phyloP scores from a whole-genome alignment of 2,113 vertebrate species.

The Oxyura jamaicensis region DNA sequence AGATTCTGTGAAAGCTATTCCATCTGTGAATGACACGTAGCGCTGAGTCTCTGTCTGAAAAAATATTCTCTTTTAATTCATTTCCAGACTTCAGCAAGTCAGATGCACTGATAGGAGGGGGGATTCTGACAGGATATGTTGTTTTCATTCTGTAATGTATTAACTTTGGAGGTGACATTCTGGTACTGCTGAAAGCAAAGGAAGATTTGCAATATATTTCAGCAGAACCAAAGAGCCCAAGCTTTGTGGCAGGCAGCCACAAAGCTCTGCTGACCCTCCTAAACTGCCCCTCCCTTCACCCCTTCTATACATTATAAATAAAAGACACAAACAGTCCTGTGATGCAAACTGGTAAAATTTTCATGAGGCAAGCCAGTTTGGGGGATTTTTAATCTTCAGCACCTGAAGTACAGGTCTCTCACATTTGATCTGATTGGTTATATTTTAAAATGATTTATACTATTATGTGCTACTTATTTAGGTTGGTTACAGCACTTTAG shows the following conservation, averaged over 20 bases:
- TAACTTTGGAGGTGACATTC: background rate
- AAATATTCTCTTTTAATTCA: background rate
- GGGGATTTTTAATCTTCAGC: background rate
- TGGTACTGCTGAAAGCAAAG: background rate
- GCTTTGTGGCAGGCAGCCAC: background rate
- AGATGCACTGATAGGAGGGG: background rate
- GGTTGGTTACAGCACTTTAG: background rate
- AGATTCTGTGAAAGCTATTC: background rate
- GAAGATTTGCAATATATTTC: background rate
- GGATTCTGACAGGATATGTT: background rate
- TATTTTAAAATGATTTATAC: background rate
- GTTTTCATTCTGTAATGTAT: background rate
- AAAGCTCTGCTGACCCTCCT: fast-evolving
- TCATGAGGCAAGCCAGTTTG: background rate
- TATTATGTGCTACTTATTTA: background rate
- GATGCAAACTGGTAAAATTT: background rate
- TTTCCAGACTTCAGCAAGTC: background rate
- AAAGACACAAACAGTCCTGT: background rate
- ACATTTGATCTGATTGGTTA: background rate
- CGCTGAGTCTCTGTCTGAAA: background rate
- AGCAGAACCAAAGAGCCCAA: background rate
- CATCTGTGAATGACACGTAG: background rate
- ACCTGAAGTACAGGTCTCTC: background rate
- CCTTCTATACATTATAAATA: background rate
- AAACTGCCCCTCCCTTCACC: background rate